Percentiles rank a stretch among this genome's conserved stretches.
phyloP scores from a whole-genome alignment of 2,888 invertebrate species.

The Ichneumoninae sp. region DNA sequence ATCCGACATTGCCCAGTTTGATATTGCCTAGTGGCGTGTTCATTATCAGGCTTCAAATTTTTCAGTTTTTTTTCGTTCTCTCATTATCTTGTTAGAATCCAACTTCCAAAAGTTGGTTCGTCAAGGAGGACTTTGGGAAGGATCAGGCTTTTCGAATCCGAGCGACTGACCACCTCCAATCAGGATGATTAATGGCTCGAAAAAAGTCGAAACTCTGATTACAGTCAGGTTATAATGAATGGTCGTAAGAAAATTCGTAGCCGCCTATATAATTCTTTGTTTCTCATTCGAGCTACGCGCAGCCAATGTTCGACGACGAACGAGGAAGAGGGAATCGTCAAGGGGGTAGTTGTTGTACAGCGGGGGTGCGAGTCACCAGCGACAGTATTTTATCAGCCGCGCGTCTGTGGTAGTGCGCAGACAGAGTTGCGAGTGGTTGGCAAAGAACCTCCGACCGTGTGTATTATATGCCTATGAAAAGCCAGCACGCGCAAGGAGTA shows the following conservation, averaged over 20 bases:
- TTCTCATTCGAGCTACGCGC: not conserved
- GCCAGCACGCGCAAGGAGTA: conserved; percentile 62
- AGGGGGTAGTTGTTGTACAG: conserved; percentile 41
- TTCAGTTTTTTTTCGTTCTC: not conserved
- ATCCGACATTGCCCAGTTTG: not conserved
- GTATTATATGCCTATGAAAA: conserved; percentile 66
- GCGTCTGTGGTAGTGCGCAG: not conserved
- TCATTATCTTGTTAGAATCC: no score
- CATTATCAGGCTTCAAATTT: not conserved
- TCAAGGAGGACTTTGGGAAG: no score
- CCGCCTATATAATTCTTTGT: not conserved
- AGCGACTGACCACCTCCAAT: not conserved
- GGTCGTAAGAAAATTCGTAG: not conserved
- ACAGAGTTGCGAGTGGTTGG: conserved; percentile 54
- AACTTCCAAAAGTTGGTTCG: no score
- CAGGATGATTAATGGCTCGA: not conserved
- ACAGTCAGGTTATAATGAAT: not conserved
- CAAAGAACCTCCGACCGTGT: conserved; percentile 65
- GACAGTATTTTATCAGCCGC: conserved; percentile 14
- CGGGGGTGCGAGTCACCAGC: conserved; percentile 37
- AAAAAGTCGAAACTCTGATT: not conserved
- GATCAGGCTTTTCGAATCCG: not conserved
- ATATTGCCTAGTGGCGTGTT: not conserved
- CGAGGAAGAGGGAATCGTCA: conserved; percentile 27
- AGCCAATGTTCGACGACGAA: not conserved